Evolutionary conservation across 2,113 vertebrate genomes (phyloP).

Genomic region (Eulemur macaco): DNA sequence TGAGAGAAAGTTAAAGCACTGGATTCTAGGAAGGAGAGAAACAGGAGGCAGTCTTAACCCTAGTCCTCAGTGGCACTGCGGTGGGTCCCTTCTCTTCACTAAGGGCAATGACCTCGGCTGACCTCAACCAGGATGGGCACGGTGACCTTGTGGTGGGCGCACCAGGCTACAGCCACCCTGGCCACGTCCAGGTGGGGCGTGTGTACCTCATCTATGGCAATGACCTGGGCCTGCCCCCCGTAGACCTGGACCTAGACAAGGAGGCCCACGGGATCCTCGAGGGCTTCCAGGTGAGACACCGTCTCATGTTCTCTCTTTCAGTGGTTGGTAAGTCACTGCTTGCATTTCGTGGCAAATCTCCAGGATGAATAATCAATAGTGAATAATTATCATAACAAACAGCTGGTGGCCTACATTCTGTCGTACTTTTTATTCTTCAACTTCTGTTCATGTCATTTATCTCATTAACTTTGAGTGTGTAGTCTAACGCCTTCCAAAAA

Average conservation of each 20-base stretch:
- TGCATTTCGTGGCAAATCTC: background rate
- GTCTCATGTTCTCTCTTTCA: fast-evolving
- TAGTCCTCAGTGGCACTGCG: background rate
- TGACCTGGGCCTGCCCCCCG: constrained; percentile 80
- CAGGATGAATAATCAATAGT: background rate
- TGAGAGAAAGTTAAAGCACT: background rate
- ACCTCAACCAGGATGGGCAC: constrained; percentile 85
- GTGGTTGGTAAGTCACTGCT: background rate
- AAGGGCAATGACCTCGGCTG: constrained; percentile 84
- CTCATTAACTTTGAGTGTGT: background rate
- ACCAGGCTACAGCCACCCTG: constrained; percentile 83
- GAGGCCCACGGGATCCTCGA: constrained; percentile 82
- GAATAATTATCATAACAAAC: background rate
- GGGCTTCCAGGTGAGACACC: constrained; percentile 80
- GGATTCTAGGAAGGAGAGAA: background rate
- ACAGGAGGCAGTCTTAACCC: background rate
- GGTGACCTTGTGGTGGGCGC: constrained; percentile 85
- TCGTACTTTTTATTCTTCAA: background rate
- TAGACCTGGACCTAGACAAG: constrained; percentile 83
- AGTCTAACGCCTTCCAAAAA: background rate
- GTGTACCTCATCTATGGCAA: constrained; percentile 85
- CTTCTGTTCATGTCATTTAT: background rate
- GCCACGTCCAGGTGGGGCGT: constrained; percentile 81
- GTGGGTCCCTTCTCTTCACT: background rate
- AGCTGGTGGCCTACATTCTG: background rate